A percentile compares a stretch with the other conserved stretches of the same genome.
These are phyloP conservation scores for Esox lucius DNA, from an alignment of 2,797 vertebrate species.

Conservation along the genomic window DNA sequence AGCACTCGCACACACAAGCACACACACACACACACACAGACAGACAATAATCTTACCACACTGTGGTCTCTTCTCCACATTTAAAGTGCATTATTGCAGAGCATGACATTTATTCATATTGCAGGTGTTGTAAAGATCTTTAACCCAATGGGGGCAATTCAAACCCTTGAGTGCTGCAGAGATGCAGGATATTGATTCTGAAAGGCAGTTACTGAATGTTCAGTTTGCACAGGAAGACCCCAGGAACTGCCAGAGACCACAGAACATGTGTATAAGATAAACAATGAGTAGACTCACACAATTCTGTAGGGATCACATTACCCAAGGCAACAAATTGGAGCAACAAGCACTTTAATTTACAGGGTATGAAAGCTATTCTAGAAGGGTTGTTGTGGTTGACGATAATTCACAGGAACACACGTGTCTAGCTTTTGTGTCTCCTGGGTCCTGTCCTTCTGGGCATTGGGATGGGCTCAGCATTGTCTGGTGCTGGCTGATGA, in stretches of 20 bases:
- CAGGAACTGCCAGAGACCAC: conserved; percentile 4
- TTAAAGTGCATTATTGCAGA: background rate
- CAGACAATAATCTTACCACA: background rate
- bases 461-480: background rate
- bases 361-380: background rate
- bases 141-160: background rate
- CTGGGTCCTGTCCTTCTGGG: background rate
- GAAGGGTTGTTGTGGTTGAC: background rate
- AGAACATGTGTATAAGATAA: background rate
- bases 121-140: background rate
- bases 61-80: background rate
- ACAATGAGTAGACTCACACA: background rate
- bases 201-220: background rate
- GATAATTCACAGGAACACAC: background rate
- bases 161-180: background rate
- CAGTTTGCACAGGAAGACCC: background rate
- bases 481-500: background rate
- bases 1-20: background rate
- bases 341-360: background rate
- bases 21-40: background rate
- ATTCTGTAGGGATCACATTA: background rate
- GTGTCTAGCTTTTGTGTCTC: background rate
- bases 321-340: background rate
- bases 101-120: background rate
- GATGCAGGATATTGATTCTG: background rate